Conservation (phyloP, 2,113 vertebrate genomes). For the Burhinus oedicnemus region DNA sequence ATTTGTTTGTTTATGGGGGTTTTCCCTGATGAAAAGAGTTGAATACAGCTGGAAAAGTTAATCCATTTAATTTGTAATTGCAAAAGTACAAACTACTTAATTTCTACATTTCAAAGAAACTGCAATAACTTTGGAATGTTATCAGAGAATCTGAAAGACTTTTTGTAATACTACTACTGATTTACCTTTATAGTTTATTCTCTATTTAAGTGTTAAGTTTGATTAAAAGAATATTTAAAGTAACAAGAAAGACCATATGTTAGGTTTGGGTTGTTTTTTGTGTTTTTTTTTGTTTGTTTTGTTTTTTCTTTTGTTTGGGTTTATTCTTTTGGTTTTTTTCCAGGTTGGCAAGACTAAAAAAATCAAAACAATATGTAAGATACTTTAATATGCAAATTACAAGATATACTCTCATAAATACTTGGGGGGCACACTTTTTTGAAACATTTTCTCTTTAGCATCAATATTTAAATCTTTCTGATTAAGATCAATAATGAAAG, state of each 20-base stretch:
- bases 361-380: neutral
- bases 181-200: neutral
- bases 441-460: neutral
- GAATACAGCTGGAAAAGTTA: neutral
- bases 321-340: neutral
- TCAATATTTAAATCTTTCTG: neutral
- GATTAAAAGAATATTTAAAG: neutral
- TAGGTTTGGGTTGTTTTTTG: neutral
- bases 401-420: neutral
- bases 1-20: neutral
- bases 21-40: neutral
- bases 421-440: fast-evolving
- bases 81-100: neutral
- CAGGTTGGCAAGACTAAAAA: neutral
- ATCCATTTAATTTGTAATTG: neutral
- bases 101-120: neutral
- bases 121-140: neutral
- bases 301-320: neutral
- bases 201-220: neutral
- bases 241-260: neutral
- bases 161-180: neutral
- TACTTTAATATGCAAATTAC: neutral
- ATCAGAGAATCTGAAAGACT: neutral
- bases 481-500: neutral
- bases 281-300: too few relatives aligned